Conservation (phyloP, 1,140 invertebrate species). For the Lepidostoma basale region DNA sequence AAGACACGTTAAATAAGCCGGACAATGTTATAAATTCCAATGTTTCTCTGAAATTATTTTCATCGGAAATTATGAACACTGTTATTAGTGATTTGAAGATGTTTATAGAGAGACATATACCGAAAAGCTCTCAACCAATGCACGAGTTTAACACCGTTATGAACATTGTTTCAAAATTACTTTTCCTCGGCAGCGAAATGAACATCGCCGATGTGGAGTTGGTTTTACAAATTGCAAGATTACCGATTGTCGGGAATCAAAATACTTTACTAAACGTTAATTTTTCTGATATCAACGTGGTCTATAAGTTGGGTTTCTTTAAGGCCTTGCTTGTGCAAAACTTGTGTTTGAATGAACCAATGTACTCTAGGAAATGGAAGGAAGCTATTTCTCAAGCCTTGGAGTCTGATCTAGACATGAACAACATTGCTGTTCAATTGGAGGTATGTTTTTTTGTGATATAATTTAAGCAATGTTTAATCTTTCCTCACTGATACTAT, state of each 20-base stretch:
- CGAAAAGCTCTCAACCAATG: slow-evolving; percentile 1
- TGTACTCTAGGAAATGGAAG: slow-evolving; percentile 13
- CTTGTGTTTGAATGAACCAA: background rate
- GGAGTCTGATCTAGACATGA: slow-evolving; percentile 6
- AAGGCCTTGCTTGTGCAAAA: slow-evolving; percentile 20
- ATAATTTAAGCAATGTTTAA: too few relatives aligned
- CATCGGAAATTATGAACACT: background rate
- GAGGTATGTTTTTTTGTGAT: slow-evolving; percentile 5
- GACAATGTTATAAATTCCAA: background rate
- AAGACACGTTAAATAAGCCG: background rate
- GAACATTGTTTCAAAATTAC: slow-evolving; percentile 21
- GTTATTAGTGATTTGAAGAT: background rate
- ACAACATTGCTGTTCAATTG: background rate
- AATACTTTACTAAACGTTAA: too few relatives aligned
- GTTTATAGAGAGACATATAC: slow-evolving; percentile 6
- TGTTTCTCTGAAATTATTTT: slow-evolving; percentile 2
- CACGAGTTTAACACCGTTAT: slow-evolving; percentile 11
- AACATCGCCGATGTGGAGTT: slow-evolving; percentile 22
- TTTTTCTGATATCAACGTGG: too few relatives aligned
- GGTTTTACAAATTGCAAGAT: slow-evolving; percentile 3
- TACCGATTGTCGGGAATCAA: background rate
- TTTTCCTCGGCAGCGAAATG: slow-evolving; percentile 6
- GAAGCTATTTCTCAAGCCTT: background rate
- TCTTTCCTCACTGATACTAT: too few relatives aligned
- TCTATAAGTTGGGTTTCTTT: slow-evolving; percentile 8